Evolutionary conservation across 2,797 vertebrate species (phyloP), one percentile per base, ranked within the genome.

Genomic region (Enteromius paludinosus): DNA sequence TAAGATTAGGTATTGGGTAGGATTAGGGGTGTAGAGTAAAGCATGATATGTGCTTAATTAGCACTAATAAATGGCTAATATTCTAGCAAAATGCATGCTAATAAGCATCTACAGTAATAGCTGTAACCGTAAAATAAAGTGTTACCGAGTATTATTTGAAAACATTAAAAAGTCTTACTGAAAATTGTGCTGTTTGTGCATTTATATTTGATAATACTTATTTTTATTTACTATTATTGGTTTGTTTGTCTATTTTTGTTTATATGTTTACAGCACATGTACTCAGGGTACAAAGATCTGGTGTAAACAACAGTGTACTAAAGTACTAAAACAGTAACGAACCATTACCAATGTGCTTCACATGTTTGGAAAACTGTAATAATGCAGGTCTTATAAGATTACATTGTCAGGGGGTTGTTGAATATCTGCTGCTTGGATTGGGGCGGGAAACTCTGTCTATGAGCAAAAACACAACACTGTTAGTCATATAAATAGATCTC

Each of bases 281-380:
- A 56, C 9, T 23, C n/a, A 4, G 30, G 17, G 10, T 59, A 23
- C 73, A 5, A 59, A 41, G 38, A 4, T 25, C 17, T 20, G 15
- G 17, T 33, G 18, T 47, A 47, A 62, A 64, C 74, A n/a, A 41
- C 72, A 59, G 45, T 28, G 64, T 23, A 66, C 62, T 78, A 65
- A 66, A 78, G 65, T 25, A 35, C 62, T 68, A 66, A 78, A 78
- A 52, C 2, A 68, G 52, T 18, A 78, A 78, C 25, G n/a, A 66
- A 4, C 12, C 45, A 38, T 38, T 66, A 52, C 45, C 10, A 0
- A 11, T 54, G 47, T 17, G 33, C 17, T 78, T 78, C 52, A 38
- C 38, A 38, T 20, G 20, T 66, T 66, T 66, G 28, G 62, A 15
- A 47, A 78, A 30, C 62, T 54, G 62, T 68, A 25, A 52, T 64